Conservation (phyloP, 2,888 invertebrate genomes). For the Pandemis cinnamomeana region DNA sequence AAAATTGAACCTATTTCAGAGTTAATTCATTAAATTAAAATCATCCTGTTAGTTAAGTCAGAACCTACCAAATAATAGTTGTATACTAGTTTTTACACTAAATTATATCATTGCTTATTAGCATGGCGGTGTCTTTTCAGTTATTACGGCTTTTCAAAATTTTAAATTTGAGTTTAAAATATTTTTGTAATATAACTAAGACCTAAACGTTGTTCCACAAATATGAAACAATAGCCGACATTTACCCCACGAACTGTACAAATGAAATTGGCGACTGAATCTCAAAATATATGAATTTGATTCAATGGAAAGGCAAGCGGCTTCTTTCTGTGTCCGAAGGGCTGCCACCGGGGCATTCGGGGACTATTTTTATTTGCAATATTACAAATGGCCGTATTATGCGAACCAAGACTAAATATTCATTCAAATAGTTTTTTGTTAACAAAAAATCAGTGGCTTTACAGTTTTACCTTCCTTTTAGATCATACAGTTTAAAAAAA, state of each 20-base stretch:
- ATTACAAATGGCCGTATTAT: slow-evolving; percentile 73
- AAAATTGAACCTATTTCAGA: too few relatives aligned
- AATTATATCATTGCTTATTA: too few relatives aligned
- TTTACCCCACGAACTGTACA: slow-evolving; percentile 67
- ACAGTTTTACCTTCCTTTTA: not conserved
- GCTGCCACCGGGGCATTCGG: slow-evolving; percentile 80
- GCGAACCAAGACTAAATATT: slow-evolving; percentile 63
- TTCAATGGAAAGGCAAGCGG: slow-evolving; percentile 84
- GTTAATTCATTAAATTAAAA: too few relatives aligned
- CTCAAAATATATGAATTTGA: slow-evolving; percentile 85
- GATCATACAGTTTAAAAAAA: not conserved
- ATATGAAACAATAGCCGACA: not conserved
- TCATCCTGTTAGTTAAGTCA: too few relatives aligned
- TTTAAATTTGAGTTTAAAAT: not conserved
- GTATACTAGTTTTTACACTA: too few relatives aligned
- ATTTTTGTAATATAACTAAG: not conserved
- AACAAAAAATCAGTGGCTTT: slow-evolving; percentile 43
- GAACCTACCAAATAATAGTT: too few relatives aligned
- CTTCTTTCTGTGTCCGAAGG: slow-evolving; percentile 81
- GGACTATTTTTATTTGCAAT: slow-evolving; percentile 73
- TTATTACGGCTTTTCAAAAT: too few relatives aligned
- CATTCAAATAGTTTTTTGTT: slow-evolving; percentile 64
- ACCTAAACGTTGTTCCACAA: not conserved
- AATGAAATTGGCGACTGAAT: slow-evolving; percentile 84
- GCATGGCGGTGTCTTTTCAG: too few relatives aligned